Evolutionary conservation across 2,888 invertebrate species (phyloP).

Genomic region (Scaptodrosophila latifasciaeformis): DNA sequence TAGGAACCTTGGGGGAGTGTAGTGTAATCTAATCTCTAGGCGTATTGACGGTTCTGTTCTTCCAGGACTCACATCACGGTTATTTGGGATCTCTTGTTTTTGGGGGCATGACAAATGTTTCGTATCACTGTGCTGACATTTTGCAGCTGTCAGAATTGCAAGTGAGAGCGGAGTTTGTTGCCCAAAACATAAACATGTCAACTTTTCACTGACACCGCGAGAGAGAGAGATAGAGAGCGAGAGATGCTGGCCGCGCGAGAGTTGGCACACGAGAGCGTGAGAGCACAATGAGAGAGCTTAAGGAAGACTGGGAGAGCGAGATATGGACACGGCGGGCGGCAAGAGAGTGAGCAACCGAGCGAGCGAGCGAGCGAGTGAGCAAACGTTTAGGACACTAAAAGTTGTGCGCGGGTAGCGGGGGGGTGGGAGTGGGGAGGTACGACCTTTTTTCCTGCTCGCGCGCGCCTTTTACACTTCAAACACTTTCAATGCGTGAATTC

Average conservation of each 20-base stretch:
- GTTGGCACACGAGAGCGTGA: slow-evolving; percentile 3
- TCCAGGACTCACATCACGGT: slow-evolving; percentile 8
- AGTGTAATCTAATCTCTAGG: slow-evolving; percentile 19
- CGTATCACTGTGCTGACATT: slow-evolving; percentile 59
- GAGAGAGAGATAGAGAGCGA: slow-evolving; percentile 29
- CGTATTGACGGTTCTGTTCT: slow-evolving; percentile 6
- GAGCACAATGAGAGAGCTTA: background rate
- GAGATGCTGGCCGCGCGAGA: slow-evolving; percentile 13
- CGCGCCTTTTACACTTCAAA: slow-evolving; percentile 37
- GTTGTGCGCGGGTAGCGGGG: too few relatives aligned
- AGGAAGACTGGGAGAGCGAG: background rate
- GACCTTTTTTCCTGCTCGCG: slow-evolving; percentile 36
- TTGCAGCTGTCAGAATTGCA: slow-evolving; percentile 57
- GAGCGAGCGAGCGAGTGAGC: slow-evolving; percentile 23
- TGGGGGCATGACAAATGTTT: slow-evolving; percentile 14
- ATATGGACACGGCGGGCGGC: background rate
- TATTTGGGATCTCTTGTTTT: slow-evolving; percentile 17
- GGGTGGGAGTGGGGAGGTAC: too few relatives aligned
- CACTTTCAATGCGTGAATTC: slow-evolving; percentile 40
- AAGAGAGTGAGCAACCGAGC: slow-evolving; percentile 23
- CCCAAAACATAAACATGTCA: slow-evolving; percentile 66
- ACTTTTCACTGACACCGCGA: slow-evolving; percentile 18
- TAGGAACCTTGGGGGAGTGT: slow-evolving; percentile 56
- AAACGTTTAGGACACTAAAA: slow-evolving; percentile 1
- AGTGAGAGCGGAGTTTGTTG: slow-evolving; percentile 54